Evolutionary conservation across 2,797 vertebrate species (phyloP).

Genomic region (Thamnophis elegans): DNA sequence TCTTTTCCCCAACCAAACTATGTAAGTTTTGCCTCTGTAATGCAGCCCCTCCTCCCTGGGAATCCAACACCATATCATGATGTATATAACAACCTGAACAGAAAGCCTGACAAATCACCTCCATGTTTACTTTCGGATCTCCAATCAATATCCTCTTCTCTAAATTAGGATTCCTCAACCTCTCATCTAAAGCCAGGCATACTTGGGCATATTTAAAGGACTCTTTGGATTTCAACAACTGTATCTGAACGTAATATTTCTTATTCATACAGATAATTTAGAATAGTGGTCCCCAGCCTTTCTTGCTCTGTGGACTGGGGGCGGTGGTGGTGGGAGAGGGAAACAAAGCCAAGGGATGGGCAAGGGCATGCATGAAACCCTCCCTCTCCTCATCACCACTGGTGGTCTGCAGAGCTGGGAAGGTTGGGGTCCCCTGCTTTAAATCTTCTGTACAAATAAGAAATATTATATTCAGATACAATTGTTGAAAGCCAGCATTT

Average conservation of each 20-base stretch:
- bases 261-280: neutral
- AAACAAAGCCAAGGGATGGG: neutral
- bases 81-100: neutral
- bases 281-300: neutral
- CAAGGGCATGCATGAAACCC: neutral
- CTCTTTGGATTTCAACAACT: neutral
- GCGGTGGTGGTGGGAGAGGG: neutral
- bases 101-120: neutral
- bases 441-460: neutral
- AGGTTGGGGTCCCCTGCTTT: neutral
- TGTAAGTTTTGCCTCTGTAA: neutral
- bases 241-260: neutral
- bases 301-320: neutral
- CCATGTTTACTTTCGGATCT: neutral
- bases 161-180: neutral
- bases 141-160: neutral
- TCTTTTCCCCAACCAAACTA: neutral
- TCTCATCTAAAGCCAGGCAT: neutral
- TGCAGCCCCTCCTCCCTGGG: neutral
- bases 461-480: neutral
- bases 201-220: neutral
- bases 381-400: too few relatives aligned
- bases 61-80: neutral
- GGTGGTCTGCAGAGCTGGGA: neutral
- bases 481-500: neutral